phyloP scores from a whole-genome alignment of 2,113 vertebrate species.

The Colistium nudipinnis region DNA sequence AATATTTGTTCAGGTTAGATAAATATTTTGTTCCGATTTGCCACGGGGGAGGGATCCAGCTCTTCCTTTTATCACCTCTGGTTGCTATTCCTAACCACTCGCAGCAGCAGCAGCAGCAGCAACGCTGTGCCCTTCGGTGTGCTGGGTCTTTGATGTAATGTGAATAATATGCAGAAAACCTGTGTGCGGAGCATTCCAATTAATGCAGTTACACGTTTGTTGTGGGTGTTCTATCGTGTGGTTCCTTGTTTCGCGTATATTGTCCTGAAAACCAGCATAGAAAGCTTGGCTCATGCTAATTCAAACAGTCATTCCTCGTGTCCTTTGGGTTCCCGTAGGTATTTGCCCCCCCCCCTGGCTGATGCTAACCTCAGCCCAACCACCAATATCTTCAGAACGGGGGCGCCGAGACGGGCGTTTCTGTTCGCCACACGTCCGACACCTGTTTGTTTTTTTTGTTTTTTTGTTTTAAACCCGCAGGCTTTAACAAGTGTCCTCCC shows the following conservation, averaged over 20 bases:
- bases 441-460: no score
- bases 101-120: no score
- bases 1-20: constrained; percentile 58
- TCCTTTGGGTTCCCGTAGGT: constrained; percentile 33
- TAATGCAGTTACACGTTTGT: constrained; percentile 68
- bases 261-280: constrained; percentile 72
- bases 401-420: constrained; percentile 37
- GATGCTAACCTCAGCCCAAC: constrained; percentile 57
- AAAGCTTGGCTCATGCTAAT: constrained; percentile 68
- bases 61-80: constrained; percentile 61
- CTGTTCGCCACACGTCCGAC: constrained; percentile 23
- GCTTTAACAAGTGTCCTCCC: background rate
- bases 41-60: constrained; percentile 63
- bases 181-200: constrained; percentile 69
- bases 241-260: constrained; percentile 66
- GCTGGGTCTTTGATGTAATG: constrained; percentile 70
- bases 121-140: constrained; percentile 55
- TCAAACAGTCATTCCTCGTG: constrained; percentile 60
- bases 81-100: constrained; percentile 68
- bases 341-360: constrained; percentile 47
- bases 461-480: constrained; percentile 24
- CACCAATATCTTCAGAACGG: constrained; percentile 24
- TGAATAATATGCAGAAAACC: constrained; percentile 74
- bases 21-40: constrained; percentile 63
- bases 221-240: constrained; percentile 73